phyloP scores from a whole-genome alignment of 2,888 invertebrate genomes.

The Sarcophaga rosellei region DNA sequence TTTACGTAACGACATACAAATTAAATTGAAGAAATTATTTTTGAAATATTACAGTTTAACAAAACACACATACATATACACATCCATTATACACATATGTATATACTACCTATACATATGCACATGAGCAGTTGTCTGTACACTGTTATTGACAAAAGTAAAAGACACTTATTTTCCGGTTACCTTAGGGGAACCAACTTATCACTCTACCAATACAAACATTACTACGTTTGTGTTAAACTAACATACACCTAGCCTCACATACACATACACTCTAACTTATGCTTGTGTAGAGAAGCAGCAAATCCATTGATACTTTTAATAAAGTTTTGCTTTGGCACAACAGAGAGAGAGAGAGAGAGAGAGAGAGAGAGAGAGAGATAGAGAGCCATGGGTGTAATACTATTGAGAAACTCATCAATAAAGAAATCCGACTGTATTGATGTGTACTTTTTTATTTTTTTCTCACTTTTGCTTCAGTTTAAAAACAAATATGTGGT shows the following conservation, averaged over 20 bases:
- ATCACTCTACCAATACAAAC: constrained; percentile 28
- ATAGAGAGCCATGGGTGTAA: not conserved
- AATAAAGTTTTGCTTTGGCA: not conserved
- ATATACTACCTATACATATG: not conserved
- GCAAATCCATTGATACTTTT: not conserved
- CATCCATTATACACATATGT: not conserved
- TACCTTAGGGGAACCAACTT: constrained; percentile 53
- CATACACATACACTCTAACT: not conserved
- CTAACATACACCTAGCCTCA: not conserved
- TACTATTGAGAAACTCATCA: no score
- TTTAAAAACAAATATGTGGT: not conserved
- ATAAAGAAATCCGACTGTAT: no score
- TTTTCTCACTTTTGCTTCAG: not conserved
- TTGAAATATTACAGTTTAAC: not conserved
- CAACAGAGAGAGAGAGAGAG: not conserved
- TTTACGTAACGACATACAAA: constrained; percentile 21
- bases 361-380: not conserved
- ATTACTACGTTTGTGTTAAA: not conserved
- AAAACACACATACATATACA: not conserved
- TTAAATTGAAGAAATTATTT: constrained; percentile 17
- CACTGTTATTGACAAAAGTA: not conserved
- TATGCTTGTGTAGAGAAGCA: not conserved
- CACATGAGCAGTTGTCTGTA: not conserved
- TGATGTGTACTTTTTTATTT: no score
- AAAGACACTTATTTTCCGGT: constrained; percentile 55